Base-by-base conservation (phyloP, 2,113 vertebrate species). In the Sinocyclocheilus rhinocerous region DNA sequence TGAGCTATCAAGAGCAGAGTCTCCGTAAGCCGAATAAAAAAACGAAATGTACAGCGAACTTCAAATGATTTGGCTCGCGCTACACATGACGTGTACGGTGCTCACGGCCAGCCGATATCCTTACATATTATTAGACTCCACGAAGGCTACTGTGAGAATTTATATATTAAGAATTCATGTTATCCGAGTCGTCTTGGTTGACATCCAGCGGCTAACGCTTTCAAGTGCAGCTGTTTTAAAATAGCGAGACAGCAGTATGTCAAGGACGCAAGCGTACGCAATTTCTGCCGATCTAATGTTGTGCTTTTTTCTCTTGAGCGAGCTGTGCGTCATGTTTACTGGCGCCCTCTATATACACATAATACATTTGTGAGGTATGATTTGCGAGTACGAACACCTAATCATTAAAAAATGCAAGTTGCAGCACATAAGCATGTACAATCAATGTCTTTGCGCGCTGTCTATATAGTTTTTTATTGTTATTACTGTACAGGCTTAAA, bases 1-100 rank as follows among this genome's bases (percentile, higher is more conserved):
- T 90, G 91, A 91, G 93, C 88, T 93, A 91, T 91, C 87, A 84
- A 69, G 90, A 91, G 69, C 69, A 70, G 80, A 86, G 57, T 72
- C 73, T 81, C 36, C 22, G 24, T 73, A 18, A 59, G 13, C 33
- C 50, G 29, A 50, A 33, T 33, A 16, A 73, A 67, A 83, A 50
- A 59, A 36, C 22, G 9, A 52, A 82, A 73, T 42, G 50, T 39
- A 15, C 69, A 11, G 69, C 50, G 69, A 84, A 84, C 67, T 59
- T 84, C 50, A 42, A 42, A 69, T 57, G 33, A 57, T n/a, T 72
- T 4, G 48, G 4, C 65, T 72, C 67, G 65, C 65, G 45, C 65
- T 10, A 29, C 18, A 67, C 65, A 70, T 70, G 65, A 55, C 82
- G 82, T 24, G 81, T 45, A 36, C 77, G 1, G 76, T 29, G 2